A percentile compares a stretch with the other conserved stretches of the same genome.
phyloP scores from a whole-genome alignment of 2,113 vertebrate species.

The Halichoerus grypus region DNA sequence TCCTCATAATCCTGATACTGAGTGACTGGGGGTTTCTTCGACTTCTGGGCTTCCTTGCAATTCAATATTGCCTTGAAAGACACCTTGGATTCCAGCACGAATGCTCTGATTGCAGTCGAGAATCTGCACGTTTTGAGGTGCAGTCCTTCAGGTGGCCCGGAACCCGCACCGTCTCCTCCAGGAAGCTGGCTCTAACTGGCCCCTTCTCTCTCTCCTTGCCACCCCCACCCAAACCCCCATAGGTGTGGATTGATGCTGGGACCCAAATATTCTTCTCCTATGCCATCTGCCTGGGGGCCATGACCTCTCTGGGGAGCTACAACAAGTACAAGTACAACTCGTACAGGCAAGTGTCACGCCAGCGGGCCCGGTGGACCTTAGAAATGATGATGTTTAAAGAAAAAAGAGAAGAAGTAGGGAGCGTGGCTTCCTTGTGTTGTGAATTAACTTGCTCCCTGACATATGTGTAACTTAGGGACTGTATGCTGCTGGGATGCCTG shows the following conservation, averaged over 20 bases:
- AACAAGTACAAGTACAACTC: slow-evolving; percentile 99
- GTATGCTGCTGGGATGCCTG: slow-evolving; percentile 99
- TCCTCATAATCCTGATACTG: background rate
- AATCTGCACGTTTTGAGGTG: background rate
- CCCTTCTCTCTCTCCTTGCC: slow-evolving; percentile 39
- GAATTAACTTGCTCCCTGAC: slow-evolving; percentile 99
- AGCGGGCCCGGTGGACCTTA: slow-evolving; percentile 86
- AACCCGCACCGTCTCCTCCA: fast-evolving
- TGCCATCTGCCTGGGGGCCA: slow-evolving; percentile 99
- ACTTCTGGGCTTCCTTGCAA: background rate
- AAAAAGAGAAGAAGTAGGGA: slow-evolving; percentile 87
- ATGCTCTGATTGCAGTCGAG: fast-evolving
- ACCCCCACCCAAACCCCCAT: slow-evolving; percentile 48
- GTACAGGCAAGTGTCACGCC: slow-evolving; percentile 95
- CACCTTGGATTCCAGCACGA: too few relatives aligned
- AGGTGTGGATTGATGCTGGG: slow-evolving; percentile 99
- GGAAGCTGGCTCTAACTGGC: background rate
- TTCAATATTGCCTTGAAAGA: background rate
- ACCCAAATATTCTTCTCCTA: slow-evolving; percentile 99
- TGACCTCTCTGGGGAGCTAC: slow-evolving; percentile 99
- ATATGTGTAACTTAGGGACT: slow-evolving; percentile 99
- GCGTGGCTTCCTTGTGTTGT: slow-evolving; percentile 91
- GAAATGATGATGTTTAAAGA: slow-evolving; percentile 79
- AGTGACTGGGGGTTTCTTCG: background rate
- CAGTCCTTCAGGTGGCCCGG: background rate